These are phyloP conservation scores for Philhelius pedissequus DNA, from an alignment of 2,888 invertebrate species.

Conservation along the genomic window DNA sequence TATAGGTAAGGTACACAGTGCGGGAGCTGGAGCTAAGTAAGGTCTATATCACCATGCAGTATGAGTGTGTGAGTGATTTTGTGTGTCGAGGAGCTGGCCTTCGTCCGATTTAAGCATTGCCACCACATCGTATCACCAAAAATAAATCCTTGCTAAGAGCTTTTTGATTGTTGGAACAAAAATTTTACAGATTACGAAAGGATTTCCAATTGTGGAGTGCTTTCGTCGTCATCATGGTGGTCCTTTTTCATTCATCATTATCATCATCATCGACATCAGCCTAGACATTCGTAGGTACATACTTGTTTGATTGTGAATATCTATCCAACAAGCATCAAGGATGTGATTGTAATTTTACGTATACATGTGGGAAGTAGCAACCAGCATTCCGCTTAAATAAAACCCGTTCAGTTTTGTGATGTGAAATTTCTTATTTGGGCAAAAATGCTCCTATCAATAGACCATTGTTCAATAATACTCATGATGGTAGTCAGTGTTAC, in stretches of 20 bases:
- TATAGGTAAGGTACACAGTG: neutral
- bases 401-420: constrained; percentile 36
- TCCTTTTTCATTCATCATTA: constrained; percentile 25
- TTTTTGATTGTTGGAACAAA: constrained; percentile 71
- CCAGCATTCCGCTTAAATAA: constrained; percentile 44
- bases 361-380: constrained; percentile 35
- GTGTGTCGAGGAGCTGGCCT: neutral
- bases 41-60: neutral
- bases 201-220: constrained; percentile 67
- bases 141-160: constrained; percentile 70
- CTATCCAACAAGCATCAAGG: constrained; percentile 61
- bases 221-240: constrained; percentile 39
- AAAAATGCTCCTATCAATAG: constrained; percentile 51
- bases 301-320: constrained; percentile 57
- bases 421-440: constrained; percentile 43
- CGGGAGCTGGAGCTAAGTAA: neutral
- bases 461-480: constrained; percentile 45
- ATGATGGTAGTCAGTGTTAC: neutral
- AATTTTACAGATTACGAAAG: constrained; percentile 70
- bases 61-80: constrained; percentile 10
- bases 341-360: constrained; percentile 57
- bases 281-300: neutral
- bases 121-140: constrained; percentile 61
- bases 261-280: neutral
- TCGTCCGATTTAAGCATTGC: constrained; percentile 45